Conservation (phyloP, 2,797 vertebrate genomes). For the Cuniculus paca region DNA sequence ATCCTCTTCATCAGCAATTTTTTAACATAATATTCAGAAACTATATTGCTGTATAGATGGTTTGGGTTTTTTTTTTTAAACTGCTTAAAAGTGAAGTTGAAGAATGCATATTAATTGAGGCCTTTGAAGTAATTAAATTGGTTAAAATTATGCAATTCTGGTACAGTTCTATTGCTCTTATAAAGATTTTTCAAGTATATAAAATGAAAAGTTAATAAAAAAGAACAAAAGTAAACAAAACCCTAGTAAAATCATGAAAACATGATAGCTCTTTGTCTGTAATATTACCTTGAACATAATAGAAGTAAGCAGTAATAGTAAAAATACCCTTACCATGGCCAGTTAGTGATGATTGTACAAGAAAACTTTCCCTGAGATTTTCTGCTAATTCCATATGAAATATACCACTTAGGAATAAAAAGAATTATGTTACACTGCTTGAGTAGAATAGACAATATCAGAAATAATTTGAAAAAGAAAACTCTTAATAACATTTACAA, state of each 20-base stretch:
- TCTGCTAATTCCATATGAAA: background rate
- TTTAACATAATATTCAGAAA: slow-evolving; percentile 33
- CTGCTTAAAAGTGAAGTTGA: slow-evolving; percentile 9
- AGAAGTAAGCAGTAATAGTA: background rate
- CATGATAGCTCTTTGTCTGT: background rate
- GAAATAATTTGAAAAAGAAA: background rate
- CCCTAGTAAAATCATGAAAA: background rate
- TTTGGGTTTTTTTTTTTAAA: background rate
- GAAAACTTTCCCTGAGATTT: background rate
- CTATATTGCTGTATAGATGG: slow-evolving; percentile 54
- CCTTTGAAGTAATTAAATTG: background rate
- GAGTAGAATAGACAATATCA: background rate
- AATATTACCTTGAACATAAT: background rate
- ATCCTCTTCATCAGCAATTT: slow-evolving; percentile 67
- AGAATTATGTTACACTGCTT: fast-evolving
- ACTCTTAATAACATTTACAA: background rate
- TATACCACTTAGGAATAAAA: background rate
- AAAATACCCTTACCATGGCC: background rate
- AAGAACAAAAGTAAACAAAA: background rate
- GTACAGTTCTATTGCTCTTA: background rate
- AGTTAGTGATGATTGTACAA: background rate
- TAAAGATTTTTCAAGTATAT: background rate
- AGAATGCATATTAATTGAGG: slow-evolving; percentile 31
- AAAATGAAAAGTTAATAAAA: background rate
- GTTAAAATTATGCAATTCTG: background rate